Conservation (phyloP, 2,888 invertebrate species). For the Pecten maximus region DNA sequence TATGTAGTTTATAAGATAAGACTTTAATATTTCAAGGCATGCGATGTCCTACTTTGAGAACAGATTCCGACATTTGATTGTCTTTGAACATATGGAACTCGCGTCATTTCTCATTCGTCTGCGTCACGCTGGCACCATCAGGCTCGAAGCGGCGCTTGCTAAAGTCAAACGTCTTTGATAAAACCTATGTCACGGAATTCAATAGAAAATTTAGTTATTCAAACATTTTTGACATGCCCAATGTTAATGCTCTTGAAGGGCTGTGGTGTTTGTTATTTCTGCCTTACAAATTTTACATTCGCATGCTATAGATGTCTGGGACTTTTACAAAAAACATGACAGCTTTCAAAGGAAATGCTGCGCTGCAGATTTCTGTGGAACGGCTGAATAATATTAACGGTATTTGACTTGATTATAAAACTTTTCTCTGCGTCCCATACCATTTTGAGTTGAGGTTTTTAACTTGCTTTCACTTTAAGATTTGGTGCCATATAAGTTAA, state of each 20-base stretch:
- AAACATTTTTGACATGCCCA: constrained; percentile 10
- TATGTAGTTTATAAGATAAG: constrained; percentile 18
- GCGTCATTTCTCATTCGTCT: not conserved
- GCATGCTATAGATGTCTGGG: not conserved
- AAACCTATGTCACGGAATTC: constrained; percentile 2
- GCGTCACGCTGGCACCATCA: not conserved
- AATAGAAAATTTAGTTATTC: constrained; percentile 24
- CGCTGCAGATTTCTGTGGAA: not conserved
- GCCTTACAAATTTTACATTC: constrained; percentile 3
- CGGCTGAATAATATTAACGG: not conserved
- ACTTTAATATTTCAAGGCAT: constrained; percentile 25
- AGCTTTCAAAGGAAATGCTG: not conserved
- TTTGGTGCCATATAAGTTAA: too few species aligned
- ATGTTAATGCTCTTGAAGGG: not conserved
- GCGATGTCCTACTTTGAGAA: constrained; percentile 4
- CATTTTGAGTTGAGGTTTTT: too few species aligned
- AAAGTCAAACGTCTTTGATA: constrained; percentile 9
- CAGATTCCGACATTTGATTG: constrained; percentile 29
- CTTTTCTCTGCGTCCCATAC: too few species aligned
- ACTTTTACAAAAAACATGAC: constrained; percentile 4
- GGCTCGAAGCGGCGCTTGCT: not conserved
- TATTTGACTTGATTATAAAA: not conserved
- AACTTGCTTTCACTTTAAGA: too few species aligned
- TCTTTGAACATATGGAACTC: not conserved
- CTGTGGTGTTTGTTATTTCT: not conserved